phyloP scores from a whole-genome alignment of 1,140 invertebrate genomes.

The Archegozetes longisetosus region DNA sequence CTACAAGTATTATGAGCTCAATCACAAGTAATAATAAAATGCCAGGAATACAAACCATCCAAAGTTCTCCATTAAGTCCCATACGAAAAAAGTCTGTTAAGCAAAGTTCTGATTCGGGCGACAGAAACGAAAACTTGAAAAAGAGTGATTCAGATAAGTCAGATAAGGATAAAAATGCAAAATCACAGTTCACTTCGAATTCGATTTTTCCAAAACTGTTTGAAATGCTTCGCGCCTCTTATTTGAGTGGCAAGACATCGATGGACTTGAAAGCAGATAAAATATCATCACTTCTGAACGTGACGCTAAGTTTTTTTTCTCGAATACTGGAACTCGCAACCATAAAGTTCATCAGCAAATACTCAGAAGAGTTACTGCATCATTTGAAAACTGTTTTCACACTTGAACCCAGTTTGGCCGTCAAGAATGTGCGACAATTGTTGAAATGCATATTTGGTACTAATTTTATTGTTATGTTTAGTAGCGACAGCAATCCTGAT shows the following conservation, averaged over 20 bases:
- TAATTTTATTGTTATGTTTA: conserved; percentile 51
- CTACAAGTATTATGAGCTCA: background rate
- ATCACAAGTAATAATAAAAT: background rate
- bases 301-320: conserved; percentile 45
- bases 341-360: conserved; percentile 48
- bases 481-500: background rate
- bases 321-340: conserved; percentile 58
- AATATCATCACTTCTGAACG: conserved; percentile 50
- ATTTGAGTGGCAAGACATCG: conserved; percentile 3
- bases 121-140: background rate
- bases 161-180: background rate
- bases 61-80: conserved; percentile 5
- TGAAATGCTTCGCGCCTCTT: conserved; percentile 8
- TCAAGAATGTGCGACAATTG: conserved; percentile 60
- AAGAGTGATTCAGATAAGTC: background rate
- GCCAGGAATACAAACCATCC: background rate
- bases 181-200: background rate
- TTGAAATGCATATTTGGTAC: conserved; percentile 65
- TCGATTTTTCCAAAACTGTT: background rate
- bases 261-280: conserved; percentile 37
- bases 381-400: conserved; percentile 54
- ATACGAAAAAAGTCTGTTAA: background rate
- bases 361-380: conserved; percentile 60
- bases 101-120: background rate
- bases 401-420: conserved; percentile 47